A percentile compares a stretch with the other conserved stretches of the same genome.
Conservation (phyloP, 2,797 vertebrate genomes). For the Cichlasoma orientale region DNA sequence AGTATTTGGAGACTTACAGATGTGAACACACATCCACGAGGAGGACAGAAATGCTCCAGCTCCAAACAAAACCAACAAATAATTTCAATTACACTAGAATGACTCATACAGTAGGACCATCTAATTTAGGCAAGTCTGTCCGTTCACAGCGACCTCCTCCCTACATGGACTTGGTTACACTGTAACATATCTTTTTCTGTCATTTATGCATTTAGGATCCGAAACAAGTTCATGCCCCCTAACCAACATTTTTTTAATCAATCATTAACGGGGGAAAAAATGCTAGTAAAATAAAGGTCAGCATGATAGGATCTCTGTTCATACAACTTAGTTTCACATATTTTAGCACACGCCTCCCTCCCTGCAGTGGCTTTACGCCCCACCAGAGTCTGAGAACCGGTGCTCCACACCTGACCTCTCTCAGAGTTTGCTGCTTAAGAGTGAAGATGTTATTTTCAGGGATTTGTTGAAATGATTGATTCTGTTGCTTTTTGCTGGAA, state of each 20-base stretch:
- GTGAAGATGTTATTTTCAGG: neutral
- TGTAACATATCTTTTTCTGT: neutral
- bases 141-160: neutral
- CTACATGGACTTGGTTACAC: neutral
- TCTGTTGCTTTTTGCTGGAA: neutral
- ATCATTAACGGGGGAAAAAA: neutral
- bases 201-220: neutral
- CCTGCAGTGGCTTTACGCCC: neutral
- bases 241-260: neutral
- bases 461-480: neutral
- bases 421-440: no score
- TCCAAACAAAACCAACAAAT: neutral
- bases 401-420: neutral
- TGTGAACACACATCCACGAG: neutral
- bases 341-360: neutral
- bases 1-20: neutral
- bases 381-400: neutral
- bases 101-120: neutral
- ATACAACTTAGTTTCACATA: neutral
- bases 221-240: fast-evolving
- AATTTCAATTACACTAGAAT: neutral
- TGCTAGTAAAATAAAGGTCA: neutral
- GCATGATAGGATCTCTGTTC: neutral
- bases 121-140: neutral
- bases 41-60: neutral